phyloP scores from a whole-genome alignment of 2,797 vertebrate genomes.

The Pangasius mekongensis region DNA sequence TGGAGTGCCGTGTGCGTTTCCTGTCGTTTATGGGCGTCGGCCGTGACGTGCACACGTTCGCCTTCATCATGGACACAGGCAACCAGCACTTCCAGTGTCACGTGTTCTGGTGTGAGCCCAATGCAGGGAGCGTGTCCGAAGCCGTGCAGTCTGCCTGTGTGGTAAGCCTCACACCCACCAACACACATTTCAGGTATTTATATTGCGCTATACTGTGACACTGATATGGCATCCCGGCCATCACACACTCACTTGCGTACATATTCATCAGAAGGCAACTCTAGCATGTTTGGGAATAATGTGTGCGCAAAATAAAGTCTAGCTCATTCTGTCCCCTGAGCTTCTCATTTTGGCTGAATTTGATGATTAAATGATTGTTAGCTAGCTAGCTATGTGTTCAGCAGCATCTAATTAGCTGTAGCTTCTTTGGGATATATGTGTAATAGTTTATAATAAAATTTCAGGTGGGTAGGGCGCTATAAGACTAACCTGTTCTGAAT shows the following conservation, averaged over 20 bases:
- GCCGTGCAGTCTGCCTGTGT: slow-evolving; percentile 96
- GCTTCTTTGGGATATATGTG: neutral
- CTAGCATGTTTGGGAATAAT: neutral
- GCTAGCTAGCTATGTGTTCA: neutral
- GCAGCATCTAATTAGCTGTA: neutral
- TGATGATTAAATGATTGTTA: neutral
- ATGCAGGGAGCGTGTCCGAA: slow-evolving; percentile 91
- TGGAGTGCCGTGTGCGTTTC: slow-evolving; percentile 96
- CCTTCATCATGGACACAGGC: slow-evolving; percentile 97
- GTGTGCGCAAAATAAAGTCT: neutral
- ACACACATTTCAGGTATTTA: neutral
- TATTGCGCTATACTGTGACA: neutral
- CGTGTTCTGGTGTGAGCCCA: slow-evolving; percentile 95
- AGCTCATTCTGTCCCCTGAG: neutral
- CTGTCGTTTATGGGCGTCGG: slow-evolving; percentile 98
- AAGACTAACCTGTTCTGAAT: neutral
- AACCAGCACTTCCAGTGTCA: slow-evolving; percentile 96
- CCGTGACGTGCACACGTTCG: slow-evolving; percentile 90
- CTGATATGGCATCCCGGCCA: neutral
- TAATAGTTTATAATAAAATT: neutral
- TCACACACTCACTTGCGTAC: neutral
- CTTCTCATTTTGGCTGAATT: neutral
- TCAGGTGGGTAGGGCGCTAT: neutral
- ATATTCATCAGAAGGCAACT: neutral
- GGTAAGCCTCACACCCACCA: slow-evolving; percentile 74